Conservation (phyloP, 2,113 vertebrate genomes). For the Eptesicus fuscus region DNA sequence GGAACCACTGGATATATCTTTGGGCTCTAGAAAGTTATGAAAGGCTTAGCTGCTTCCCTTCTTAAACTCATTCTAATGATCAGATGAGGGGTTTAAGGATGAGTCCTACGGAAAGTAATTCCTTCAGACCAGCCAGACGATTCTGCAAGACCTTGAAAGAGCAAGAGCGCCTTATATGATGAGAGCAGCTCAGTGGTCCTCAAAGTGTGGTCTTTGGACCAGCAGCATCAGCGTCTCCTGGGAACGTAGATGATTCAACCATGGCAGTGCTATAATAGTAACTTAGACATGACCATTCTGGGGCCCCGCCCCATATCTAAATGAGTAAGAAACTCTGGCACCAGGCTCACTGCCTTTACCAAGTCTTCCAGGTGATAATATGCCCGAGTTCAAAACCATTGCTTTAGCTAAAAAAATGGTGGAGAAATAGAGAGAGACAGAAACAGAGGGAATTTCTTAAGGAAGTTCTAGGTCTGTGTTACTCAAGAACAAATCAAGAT, state of each 20-base stretch:
- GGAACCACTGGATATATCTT: neutral
- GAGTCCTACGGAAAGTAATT: neutral
- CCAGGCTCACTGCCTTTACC: neutral
- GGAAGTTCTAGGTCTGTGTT: neutral
- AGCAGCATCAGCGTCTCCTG: neutral
- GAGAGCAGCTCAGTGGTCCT: neutral
- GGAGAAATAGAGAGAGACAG: neutral
- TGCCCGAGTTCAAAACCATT: neutral
- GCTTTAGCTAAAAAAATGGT: neutral
- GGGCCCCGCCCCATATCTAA: neutral
- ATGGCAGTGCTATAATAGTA: too few relatives aligned
- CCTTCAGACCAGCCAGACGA: neutral
- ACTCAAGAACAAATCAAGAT: conserved; percentile 6
- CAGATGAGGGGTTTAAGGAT: neutral
- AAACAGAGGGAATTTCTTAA: neutral
- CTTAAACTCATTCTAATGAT: neutral
- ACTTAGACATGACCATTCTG: neutral
- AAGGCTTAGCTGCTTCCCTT: neutral
- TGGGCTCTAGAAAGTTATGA: neutral
- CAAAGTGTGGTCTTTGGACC: neutral
- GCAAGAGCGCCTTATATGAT: neutral
- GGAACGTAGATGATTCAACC: neutral
- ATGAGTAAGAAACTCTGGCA: neutral
- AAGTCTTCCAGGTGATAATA: neutral
- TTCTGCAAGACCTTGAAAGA: neutral